Evolutionary conservation across 2,888 invertebrate species (phyloP), one percentile per base, ranked within the genome.

Genomic region (Ctenicera cuprea): DNA sequence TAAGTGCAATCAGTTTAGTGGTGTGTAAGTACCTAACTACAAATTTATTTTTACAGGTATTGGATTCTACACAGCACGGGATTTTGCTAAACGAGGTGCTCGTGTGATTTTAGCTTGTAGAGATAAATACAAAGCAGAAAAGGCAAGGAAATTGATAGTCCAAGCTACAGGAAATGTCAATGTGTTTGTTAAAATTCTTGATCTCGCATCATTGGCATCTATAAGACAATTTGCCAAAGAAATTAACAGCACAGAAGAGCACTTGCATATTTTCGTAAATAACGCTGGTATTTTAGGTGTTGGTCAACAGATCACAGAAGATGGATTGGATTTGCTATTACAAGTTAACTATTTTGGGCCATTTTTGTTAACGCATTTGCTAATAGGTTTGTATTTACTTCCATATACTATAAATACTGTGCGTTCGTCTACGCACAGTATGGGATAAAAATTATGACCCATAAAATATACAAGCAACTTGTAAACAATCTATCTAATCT

Each of bases 281-380:
- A 93, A 93, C 80, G 92, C 93, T 0, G 92, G 91, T 0, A 88
- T 89, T 0, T 88, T 87, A 8, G 88, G 88, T 0, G 84, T 88
- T 12, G 86, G 86, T 0, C 86, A 88, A 62, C 87, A 87, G 65
- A 85, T 86, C 71, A 92, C 93, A 0, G 88, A 89, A 72, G 93
- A 94, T 77, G 93, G 92, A 0, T 87, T 94, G 48, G 90, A 93
- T 50, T 84, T 88, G 12, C 91, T 90, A 57, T 90, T 93, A 88
- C 93, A 93, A 78, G 89, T 92, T 26, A 94, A 94, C 80, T 90
- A 94, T 81, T 91, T 93, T 81, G 94, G 93, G 9, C 92, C 92
- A 3, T 94, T 94, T 82, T 85, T 94, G 26, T 86, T 95, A 70
- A 94, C 94, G 0, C 87, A 92, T 75, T 88, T 94, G 0, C 84